A percentile compares a stretch with the other conserved stretches of the same genome.
These are phyloP conservation scores for Apodemia mormo DNA, from an alignment of 2,888 invertebrate genomes.

Conservation along the genomic window DNA sequence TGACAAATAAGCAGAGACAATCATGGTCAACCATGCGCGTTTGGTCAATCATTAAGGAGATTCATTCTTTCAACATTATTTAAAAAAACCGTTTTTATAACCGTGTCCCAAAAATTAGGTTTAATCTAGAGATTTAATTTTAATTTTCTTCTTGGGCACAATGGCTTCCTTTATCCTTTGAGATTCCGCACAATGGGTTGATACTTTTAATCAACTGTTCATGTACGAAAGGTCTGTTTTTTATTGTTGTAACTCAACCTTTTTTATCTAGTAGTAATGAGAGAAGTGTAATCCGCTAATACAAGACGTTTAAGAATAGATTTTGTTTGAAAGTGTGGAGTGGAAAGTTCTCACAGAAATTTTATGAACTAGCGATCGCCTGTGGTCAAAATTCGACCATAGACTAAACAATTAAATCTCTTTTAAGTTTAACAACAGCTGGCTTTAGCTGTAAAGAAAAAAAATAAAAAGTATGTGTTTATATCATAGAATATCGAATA, in stretches of 20 bases:
- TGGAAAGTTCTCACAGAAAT: too few species aligned
- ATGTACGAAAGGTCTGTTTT: neutral
- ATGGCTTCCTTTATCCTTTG: neutral
- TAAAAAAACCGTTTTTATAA: neutral
- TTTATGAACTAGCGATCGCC: neutral
- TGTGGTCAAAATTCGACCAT: too few species aligned
- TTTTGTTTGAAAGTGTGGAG: neutral
- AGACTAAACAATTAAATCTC: too few species aligned
- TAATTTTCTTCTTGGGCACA: conserved; percentile 7
- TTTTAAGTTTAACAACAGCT: too few species aligned
- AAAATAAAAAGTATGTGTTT: too few species aligned
- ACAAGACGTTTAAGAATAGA: neutral
- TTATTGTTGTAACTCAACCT: neutral
- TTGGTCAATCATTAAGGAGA: too few species aligned
- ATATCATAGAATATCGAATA: too few species aligned
- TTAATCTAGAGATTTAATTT: conserved; percentile 6
- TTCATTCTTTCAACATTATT: neutral
- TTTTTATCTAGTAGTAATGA: neutral
- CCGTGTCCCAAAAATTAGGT: neutral
- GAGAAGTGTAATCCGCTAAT: neutral
- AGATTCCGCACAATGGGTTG: neutral
- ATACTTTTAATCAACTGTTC: conserved; percentile 6
- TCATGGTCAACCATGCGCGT: too few species aligned
- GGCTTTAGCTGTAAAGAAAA: too few species aligned
- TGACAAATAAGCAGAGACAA: too few species aligned